These are phyloP conservation scores for Lophotriccus pileatus DNA, from an alignment of 2,797 vertebrate genomes.

Conservation along the genomic window DNA sequence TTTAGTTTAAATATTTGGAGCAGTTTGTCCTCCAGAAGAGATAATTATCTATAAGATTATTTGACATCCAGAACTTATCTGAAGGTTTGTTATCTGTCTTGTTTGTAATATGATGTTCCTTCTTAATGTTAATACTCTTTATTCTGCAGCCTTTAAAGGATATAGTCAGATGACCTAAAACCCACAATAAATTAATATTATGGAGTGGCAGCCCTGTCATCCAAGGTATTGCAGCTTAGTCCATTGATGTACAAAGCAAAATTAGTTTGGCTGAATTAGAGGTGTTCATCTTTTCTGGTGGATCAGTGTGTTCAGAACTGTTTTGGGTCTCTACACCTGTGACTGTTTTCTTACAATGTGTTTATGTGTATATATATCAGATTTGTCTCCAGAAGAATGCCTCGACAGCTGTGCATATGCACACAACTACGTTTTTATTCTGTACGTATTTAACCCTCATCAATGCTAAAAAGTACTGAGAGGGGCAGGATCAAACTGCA, in stretches of 20 bases:
- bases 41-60: not conserved
- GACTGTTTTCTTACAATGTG: not conserved
- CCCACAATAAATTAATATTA: not conserved
- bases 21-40: not conserved
- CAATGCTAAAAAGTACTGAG: not conserved
- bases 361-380: not conserved
- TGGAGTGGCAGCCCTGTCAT: not conserved
- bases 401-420: accelerated
- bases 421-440: not conserved
- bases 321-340: not conserved
- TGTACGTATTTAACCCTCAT: not conserved
- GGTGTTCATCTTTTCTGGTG: not conserved
- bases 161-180: constrained; percentile 2
- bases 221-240: not conserved
- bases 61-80: not conserved
- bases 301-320: not conserved
- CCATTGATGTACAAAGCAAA: not conserved
- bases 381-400: not conserved
- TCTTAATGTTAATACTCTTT: not conserved
- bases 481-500: accelerated
- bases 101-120: not conserved
- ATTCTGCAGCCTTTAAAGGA: not conserved
- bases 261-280: not conserved
- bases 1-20: not conserved
- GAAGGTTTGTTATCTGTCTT: not conserved